Conservation (phyloP, 2,113 vertebrate genomes). For the Cynoglossus semilaevis region DNA sequence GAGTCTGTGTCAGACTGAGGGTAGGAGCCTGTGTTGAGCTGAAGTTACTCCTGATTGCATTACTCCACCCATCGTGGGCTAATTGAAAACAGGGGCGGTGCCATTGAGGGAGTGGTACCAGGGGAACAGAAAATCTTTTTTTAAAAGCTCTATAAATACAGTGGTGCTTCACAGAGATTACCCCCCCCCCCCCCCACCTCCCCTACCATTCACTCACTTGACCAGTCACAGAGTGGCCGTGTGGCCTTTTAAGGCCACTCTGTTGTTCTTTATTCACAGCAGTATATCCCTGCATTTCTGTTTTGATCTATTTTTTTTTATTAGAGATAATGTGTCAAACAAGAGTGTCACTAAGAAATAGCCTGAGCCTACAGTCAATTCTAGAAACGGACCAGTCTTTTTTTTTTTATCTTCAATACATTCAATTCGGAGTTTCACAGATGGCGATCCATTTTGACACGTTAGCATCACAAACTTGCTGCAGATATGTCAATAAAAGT, state of each 20-base stretch:
- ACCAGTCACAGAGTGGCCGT: constrained; percentile 23
- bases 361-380: too few species aligned
- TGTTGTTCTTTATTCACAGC: constrained; percentile 36
- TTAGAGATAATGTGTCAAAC: too few species aligned
- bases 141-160: constrained; percentile 78
- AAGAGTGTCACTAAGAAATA: too few species aligned
- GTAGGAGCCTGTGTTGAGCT: constrained; percentile 17
- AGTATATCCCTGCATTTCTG: too few species aligned
- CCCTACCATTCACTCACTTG: constrained; percentile 32
- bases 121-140: constrained; percentile 62
- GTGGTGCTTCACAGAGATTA: constrained; percentile 70
- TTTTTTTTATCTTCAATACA: too few species aligned
- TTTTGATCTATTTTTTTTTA: too few species aligned
- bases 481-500: too few species aligned
- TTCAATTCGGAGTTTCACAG: too few species aligned
- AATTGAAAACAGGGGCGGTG: constrained; percentile 71
- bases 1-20: constrained; percentile 74
- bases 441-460: too few species aligned
- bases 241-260: constrained; percentile 69
- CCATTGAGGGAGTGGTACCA: neutral
- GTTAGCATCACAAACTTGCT: too few species aligned
- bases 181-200: constrained; percentile 47
- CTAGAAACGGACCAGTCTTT: too few species aligned
- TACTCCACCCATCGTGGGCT: constrained; percentile 75
- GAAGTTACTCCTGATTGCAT: constrained; percentile 73